These are phyloP conservation scores for Eublepharis macularius DNA, from an alignment of 2,113 vertebrate species.

Conservation along the genomic window DNA sequence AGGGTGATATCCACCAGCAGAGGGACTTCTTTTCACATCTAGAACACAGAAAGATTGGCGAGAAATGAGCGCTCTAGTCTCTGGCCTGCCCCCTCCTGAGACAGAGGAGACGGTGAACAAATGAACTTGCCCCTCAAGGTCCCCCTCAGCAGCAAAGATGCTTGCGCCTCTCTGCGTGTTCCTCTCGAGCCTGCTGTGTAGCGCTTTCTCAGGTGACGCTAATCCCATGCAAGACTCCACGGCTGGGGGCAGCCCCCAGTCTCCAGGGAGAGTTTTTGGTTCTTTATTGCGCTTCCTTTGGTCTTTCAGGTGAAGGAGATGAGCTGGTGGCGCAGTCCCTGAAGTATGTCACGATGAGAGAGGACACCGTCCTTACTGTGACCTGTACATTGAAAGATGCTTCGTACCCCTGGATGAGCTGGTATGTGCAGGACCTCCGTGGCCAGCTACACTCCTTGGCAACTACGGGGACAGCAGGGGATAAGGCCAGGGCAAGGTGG, in stretches of 20 bases:
- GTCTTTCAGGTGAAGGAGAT: slow-evolving; percentile 30
- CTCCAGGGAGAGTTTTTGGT: neutral
- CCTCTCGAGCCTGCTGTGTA: neutral
- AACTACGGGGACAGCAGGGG: neutral
- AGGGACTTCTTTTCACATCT: no score
- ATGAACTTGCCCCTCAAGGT: no score
- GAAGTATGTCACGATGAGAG: neutral
- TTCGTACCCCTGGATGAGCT: slow-evolving; percentile 44
- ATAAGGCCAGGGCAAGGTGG: neutral
- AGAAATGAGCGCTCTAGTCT: no score
- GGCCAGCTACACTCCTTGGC: slow-evolving; percentile 20
- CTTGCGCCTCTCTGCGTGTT: neutral
- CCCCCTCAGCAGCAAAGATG: neutral
- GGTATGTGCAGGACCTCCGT: slow-evolving; percentile 38
- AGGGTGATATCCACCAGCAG: no score
- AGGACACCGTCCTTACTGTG: neutral
- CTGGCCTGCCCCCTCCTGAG: neutral
- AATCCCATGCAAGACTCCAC: neutral
- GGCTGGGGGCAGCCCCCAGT: neutral
- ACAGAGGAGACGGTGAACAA: neutral
- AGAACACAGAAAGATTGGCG: no score
- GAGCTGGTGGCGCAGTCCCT: slow-evolving; percentile 35
- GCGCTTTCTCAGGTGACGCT: neutral
- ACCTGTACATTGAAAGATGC: slow-evolving; percentile 31
- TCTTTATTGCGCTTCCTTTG: neutral